phyloP scores from a whole-genome alignment of 2,113 vertebrate species.

The Ailuropoda melanoleuca region DNA sequence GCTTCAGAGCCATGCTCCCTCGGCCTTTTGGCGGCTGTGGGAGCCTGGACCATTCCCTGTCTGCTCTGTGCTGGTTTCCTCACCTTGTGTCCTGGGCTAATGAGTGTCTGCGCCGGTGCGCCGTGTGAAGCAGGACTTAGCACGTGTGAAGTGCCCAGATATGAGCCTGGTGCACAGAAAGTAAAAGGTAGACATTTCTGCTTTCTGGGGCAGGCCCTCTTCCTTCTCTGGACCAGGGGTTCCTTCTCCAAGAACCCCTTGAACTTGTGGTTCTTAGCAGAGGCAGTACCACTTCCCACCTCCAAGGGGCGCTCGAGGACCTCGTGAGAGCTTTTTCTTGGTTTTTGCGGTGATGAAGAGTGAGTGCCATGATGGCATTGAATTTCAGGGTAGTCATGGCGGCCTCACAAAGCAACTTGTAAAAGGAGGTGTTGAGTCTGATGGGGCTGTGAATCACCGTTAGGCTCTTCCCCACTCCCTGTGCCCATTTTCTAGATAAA shows the following conservation, averaged over 20 bases:
- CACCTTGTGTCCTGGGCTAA: neutral
- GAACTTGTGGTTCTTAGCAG: neutral
- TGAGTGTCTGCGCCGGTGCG: rapidly evolving
- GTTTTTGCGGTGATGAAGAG: neutral
- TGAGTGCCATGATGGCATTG: neutral
- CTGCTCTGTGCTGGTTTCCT: neutral
- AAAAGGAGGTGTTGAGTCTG: neutral
- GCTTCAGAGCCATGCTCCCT: neutral
- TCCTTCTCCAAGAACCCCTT: neutral
- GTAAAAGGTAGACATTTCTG: neutral
- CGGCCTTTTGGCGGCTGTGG: neutral
- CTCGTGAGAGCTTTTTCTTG: neutral
- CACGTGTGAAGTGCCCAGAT: neutral
- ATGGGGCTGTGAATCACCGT: neutral
- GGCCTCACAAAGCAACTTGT: neutral
- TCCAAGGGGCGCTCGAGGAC: rapidly evolving
- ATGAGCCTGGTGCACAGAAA: neutral
- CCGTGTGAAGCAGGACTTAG: neutral
- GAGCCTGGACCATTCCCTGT: rapidly evolving
- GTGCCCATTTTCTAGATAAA: neutral
- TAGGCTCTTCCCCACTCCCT: neutral
- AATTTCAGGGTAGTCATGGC: neutral
- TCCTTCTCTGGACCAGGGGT: neutral
- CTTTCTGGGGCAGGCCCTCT: neutral
- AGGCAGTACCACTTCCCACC: neutral